Evolutionary conservation across 2,797 vertebrate genomes (phyloP).

Genomic region (Taeniopygia guttata): DNA sequence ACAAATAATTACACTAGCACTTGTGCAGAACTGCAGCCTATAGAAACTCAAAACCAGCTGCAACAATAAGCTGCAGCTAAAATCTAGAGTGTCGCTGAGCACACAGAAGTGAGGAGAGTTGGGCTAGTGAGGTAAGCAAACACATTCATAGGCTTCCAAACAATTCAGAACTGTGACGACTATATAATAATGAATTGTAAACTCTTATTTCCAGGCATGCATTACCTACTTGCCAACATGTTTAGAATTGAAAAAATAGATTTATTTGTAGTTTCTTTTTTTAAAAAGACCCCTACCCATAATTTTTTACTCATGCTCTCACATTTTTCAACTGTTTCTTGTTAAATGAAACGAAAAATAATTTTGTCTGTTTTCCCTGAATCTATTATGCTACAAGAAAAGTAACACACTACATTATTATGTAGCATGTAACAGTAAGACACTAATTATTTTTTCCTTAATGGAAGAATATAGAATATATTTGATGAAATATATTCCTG

Average conservation of each 20-base stretch:
- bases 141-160: background rate
- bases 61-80: background rate
- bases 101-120: background rate
- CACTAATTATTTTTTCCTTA: background rate
- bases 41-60: background rate
- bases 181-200: background rate
- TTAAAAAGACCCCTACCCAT: background rate
- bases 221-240: background rate
- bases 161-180: background rate
- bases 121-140: background rate
- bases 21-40: background rate
- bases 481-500: background rate
- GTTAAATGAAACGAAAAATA: background rate
- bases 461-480: background rate
- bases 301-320: background rate
- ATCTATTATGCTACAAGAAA: background rate
- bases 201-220: background rate
- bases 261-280: background rate
- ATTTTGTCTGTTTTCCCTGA: background rate
- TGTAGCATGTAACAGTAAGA: background rate
- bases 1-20: background rate
- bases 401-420: background rate
- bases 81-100: background rate
- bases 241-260: background rate
- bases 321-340: background rate